Base-by-base conservation (phyloP, 2,888 invertebrate species). In the Drosophila buzzatii region DNA sequence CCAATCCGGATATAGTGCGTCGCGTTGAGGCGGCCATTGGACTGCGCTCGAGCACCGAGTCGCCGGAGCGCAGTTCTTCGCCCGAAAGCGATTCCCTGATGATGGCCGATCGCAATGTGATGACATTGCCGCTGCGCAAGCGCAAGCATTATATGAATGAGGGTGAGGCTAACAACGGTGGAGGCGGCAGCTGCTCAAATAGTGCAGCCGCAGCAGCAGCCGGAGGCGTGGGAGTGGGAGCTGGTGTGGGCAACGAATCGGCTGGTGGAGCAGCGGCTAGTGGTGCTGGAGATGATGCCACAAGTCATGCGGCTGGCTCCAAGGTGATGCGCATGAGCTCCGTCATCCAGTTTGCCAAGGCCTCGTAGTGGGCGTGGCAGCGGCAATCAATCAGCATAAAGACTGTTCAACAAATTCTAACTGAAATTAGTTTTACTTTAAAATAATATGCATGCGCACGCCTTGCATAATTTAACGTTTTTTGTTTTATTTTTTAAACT, bases 311-410 rank as follows among this genome's bases (percentile, higher is more conserved):
- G 6, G 45, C 42, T 31, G 70, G 64, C 44, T 55, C 88, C 52
- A 92, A 93, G 75, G 92, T 92, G 65, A 91, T 93, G 84, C 93
- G 95, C 64, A 93, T 94, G 92, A 96, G 94, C 91, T 97, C 97
- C 4, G 98, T 98, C 56, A 98, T 97, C 91, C 97, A 97, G 83
- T 98, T 97, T 91, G 98, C 97, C 20, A 95, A 96, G 79, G 95
- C 97, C 89, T 94, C 94, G 92, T 93, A 95, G 94, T 64, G 76
- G 62, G 55, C 27, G 56, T 35, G 57, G 57, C 57, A 47, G 73
- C 60, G 31, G 51, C 61, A 58, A 78, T 57, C 59, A 71, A 85
- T 75, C 83, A 88, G 89, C 84, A 78, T 81, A 74, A 85, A 85
- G 85, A 85, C 85, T 85, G 85, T 85, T 72, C 58, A 85, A 87